Base-by-base conservation (phyloP, 2,888 invertebrate species). In the Idaea aversata region DNA sequence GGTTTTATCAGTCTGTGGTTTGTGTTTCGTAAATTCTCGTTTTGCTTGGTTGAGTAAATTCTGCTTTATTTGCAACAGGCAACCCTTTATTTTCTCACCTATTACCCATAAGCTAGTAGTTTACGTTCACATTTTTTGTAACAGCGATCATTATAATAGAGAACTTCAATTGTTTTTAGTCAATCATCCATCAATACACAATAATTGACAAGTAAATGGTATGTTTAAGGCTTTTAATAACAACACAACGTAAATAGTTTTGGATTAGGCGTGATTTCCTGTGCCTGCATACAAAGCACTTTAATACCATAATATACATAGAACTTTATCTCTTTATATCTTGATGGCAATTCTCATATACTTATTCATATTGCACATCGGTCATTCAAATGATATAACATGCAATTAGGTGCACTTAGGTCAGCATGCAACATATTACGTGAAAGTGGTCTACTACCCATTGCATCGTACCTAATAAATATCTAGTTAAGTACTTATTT, bases 21-120 rank as follows among this genome's bases (percentile, higher is more conserved):
- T 62, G 68, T 63, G 71, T 70, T 72, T 70, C 68, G 70, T 62
- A 67, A 72, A 68, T 64, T 57, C 15, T 60, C 61, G 61, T 64
- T 71, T 70, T 71, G 67, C 63, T 66, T 67, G 61, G 61, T 64
- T 72, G 72, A 59, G 47, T 70, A 64, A 70, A 67, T 63, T 63
- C 66, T 66, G 34, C 6, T 59, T 25, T 34, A 16, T 16, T 59
- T 59, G 16, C 59, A 34, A 59, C 47, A 47, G 47, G 7, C 7
- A 7, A 47, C 47, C 47, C 47, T 47, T 47, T 47, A 7, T 47
- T 47, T 47, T 47, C 13, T 13, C 47, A 13, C 13, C 47, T 47
- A 10, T 25, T 25, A 25, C 25, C 25, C 25, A 25, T 25, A 25
- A 25, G 25, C 25, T 3, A 3, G 25, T 25, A 25, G 25, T 25